Conservation (phyloP, 1,140 invertebrate genomes). For the Lasaia peninsularis region DNA sequence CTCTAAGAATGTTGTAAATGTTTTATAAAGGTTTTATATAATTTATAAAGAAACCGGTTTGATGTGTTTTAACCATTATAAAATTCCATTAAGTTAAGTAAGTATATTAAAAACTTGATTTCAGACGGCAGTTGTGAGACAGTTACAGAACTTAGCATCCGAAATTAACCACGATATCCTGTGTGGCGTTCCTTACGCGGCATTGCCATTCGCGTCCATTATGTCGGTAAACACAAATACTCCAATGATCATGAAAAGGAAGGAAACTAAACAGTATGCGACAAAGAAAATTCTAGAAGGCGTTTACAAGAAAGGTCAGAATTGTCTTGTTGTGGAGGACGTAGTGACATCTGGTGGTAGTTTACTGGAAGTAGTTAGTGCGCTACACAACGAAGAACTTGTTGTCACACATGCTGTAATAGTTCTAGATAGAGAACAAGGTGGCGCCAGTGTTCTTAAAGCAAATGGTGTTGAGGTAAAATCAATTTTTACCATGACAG, state of each 20-base stretch:
- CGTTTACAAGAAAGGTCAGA: constrained; percentile 85
- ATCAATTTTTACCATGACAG: constrained; percentile 82
- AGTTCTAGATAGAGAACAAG: constrained; percentile 94
- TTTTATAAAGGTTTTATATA: too few species aligned
- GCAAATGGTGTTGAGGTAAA: constrained; percentile 85
- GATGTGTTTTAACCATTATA: neutral
- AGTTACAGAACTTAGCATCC: constrained; percentile 41
- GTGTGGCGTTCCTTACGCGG: constrained; percentile 98
- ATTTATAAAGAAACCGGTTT: too few species aligned
- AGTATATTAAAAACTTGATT: constrained; percentile 19
- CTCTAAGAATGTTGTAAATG: neutral
- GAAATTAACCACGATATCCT: constrained; percentile 80
- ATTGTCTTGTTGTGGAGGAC: constrained; percentile 96
- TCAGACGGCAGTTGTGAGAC: constrained; percentile 50
- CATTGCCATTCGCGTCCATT: constrained; percentile 93
- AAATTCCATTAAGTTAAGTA: neutral
- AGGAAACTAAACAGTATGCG: constrained; percentile 95
- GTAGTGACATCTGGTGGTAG: constrained; percentile 96
- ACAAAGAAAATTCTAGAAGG: constrained; percentile 98
- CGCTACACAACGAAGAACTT: constrained; percentile 85
- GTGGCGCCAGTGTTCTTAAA: constrained; percentile 85
- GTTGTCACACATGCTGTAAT: constrained; percentile 89
- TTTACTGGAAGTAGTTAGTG: constrained; percentile 91
- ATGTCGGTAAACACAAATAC: constrained; percentile 84
- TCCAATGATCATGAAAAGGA: constrained; percentile 93